Base-by-base conservation (phyloP, 2,797 vertebrate genomes). In the Siniperca scherzeri region DNA sequence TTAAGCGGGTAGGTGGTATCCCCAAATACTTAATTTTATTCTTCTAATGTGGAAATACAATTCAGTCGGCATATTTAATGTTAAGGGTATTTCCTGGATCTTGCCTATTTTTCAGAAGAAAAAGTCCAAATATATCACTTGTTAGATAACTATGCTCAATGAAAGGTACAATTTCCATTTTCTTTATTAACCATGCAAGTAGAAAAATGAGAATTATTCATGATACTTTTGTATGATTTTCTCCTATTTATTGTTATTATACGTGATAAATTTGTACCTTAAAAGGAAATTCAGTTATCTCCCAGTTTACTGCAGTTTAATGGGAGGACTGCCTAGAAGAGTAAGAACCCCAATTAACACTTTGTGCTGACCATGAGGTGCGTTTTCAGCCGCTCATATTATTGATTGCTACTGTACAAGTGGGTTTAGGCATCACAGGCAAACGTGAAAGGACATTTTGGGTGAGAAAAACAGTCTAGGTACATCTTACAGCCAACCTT, bases 141-240 rank as follows among this genome's bases (percentile, higher is more conserved):
- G 10, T 42, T 61, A 55, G 2, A 13, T 48, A 65, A 48, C 73
- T 72, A 57, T 16, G 4, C 25, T 48, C 3, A 56, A 25, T 46
- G 19, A 74, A 61, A 60, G 27, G 11, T 65, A 50, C 27, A 9
- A 22, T 61, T 57, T 64, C 17, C 5, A 40, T 85, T 83, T 83
- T 79, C 14, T 78, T 72, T 50, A 71, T 81, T 48, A 77, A 73
- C 14, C 87, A 86, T 88, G 84, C 89, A 86, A 65, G 68, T 33
- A 48, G n/a, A 71, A 79, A 67, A 74, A 56, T 55, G 1, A 44
- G 0, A 17, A 53, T 56, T 10, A 14, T n/a, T 69, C 27, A 22
- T 12, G 11, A 52, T 33, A 4, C 6, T 61, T 53, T 46, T 1
- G 9, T 48, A 46, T 46, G 3, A 21, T 50, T 69, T 42, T 22